Evolutionary conservation across 2,797 vertebrate genomes (phyloP).

Genomic region (Ara ararauna): DNA sequence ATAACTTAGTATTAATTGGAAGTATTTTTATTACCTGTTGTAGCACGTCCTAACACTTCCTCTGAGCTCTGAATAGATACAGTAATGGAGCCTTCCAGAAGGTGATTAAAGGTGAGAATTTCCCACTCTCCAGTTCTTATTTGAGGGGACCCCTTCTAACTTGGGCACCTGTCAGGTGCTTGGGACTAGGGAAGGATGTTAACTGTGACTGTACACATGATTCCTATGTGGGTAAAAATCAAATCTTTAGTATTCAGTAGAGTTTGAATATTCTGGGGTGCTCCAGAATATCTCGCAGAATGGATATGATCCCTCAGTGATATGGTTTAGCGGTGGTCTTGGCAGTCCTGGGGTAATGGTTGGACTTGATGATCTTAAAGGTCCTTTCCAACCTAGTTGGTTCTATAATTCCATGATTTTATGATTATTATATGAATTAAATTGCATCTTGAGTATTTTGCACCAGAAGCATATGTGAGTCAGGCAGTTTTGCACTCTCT

Average conservation of each 20-base stretch:
- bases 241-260: neutral
- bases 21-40: neutral
- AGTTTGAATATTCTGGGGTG: neutral
- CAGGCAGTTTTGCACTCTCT: neutral
- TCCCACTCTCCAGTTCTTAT: neutral
- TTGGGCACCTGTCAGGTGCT: neutral
- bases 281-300: neutral
- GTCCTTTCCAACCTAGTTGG: neutral
- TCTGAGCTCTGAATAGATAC: neutral
- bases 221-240: neutral
- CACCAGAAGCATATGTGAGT: neutral
- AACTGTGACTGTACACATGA: rapidly evolving
- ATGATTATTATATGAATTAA: neutral
- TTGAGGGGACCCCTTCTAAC: neutral
- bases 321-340: neutral
- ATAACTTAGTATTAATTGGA: neutral
- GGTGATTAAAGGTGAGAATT: neutral
- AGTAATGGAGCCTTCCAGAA: neutral
- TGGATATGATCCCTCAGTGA: neutral
- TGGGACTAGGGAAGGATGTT: neutral
- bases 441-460: neutral
- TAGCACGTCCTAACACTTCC: neutral
- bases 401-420: neutral
- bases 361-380: neutral
- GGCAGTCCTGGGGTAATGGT: neutral